Evolutionary conservation across 2,113 vertebrate genomes (phyloP), one percentile per base, ranked within the genome.

Genomic region (Zosterops borbonicus): DNA sequence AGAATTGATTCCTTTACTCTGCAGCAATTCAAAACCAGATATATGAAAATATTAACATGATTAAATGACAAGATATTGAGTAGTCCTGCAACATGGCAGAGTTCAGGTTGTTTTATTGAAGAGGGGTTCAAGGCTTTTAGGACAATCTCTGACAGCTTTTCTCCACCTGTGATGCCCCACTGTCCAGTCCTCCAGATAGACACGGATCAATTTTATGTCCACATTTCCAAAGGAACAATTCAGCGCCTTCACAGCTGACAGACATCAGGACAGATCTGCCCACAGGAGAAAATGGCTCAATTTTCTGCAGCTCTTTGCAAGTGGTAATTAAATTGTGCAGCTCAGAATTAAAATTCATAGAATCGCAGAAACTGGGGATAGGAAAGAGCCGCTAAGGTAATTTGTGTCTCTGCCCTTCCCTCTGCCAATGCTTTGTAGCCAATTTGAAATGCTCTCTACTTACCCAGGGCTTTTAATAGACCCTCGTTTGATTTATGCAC

Each of bases 291-390:
- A 90, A 70, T 74, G 21, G 27, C 44, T 86, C 71, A 16, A 83
- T 86, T 93, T 93, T 91, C 71, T 77, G 47, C n/a, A 83, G 68
- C 50, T 44, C 52, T 90, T 82, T 85, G 59, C 35, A 80, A 78
- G 68, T 47, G 59, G 35, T 70, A 92, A 94, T 95, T 93, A 94
- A 90, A 92, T 64, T 52, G 64, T 29, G 12, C 52, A 47, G 37
- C 11, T 23, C 9, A 80, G 50, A 91, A 93, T 96, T 97, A 92
- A 97, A 97, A 96, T 95, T 92, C 93, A 94, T 90, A 69, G 78
- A 92, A 87, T 67, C 63, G 22, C 60, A 88, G 82, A 95, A 93
- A 59, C 37, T 83, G 33, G 42, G 68, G 75, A 64, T 37, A 74
- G 59, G 71, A 88, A 77, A 88, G 47, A 90, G 55, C 90, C 2